Conservation (phyloP, 2,888 invertebrate species). For the Lithophane ornitopus region DNA sequence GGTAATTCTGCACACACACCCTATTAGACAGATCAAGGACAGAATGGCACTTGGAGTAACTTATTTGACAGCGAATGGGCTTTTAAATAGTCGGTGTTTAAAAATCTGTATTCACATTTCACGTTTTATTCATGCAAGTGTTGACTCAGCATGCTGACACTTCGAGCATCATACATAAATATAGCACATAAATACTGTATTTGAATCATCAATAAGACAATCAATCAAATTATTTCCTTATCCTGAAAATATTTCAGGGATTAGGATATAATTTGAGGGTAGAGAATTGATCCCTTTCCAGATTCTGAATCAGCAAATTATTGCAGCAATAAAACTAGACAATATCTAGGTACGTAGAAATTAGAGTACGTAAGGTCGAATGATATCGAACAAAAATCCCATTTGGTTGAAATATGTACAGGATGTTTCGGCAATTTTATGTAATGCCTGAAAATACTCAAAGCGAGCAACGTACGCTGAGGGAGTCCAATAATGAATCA, state of each 20-base stretch:
- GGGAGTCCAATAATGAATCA: slow-evolving; percentile 30
- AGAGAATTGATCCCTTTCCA: not conserved
- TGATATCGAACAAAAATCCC: not conserved
- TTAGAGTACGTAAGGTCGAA: not conserved
- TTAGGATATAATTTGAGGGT: not conserved
- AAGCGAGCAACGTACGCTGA: not conserved
- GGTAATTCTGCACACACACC: slow-evolving; percentile 64
- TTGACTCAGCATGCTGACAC: not conserved
- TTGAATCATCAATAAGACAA: not conserved
- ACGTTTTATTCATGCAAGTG: slow-evolving; percentile 1
- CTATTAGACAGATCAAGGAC: slow-evolving; percentile 60
- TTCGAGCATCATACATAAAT: no score
- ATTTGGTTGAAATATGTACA: not conserved
- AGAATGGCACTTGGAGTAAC: slow-evolving; percentile 37
- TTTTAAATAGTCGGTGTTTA: slow-evolving; percentile 29
- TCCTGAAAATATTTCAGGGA: not conserved
- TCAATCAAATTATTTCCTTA: not conserved
- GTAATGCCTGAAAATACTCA: not conserved
- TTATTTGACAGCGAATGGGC: slow-evolving; percentile 50
- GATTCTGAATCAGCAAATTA: not conserved
- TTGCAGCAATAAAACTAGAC: not conserved
- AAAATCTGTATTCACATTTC: slow-evolving; percentile 7
- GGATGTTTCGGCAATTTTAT: not conserved
- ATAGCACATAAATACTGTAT: not conserved
- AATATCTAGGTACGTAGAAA: not conserved